Base-by-base conservation (phyloP, 2,797 vertebrate genomes). In the Chaunax sp. region DNA sequence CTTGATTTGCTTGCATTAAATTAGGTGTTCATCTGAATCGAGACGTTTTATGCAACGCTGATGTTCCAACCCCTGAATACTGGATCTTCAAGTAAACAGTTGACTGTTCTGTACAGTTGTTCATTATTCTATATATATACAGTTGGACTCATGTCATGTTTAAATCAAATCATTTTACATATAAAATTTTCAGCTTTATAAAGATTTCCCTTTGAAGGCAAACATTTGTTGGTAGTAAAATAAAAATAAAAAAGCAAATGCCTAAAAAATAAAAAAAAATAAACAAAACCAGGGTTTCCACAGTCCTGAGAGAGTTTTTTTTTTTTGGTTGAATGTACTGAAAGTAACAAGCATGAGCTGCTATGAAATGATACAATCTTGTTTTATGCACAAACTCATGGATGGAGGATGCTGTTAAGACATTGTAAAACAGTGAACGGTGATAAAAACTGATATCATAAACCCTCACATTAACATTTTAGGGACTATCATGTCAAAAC, bases 1-100 rank as follows among this genome's bases (percentile, higher is more conserved):
- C 97, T 97, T 97, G 95, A 95, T 95, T 96, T 91, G 90, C 71
- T 93, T 96, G 95, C 92, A 95, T 94, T 94, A 92, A 95, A 95
- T 89, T 77, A 87, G 94, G 75, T 49, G 64, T 81, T 91, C 85
- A 90, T 94, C 89, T 90, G 89, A 93, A 94, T 78, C 92, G 92
- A 93, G 93, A 94, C 90, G 91, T 95, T 93, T 92, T 87, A 94
- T 92, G 94, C 93, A 95, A 92, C 90, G 90, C 92, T 94, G 85
- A 92, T 92, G 93, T 92, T 90, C 78, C 94, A 95, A 92, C 93
- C 94, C 94, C 93, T 95, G 94, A 95, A 96, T 92, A 93, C 73
- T 78, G 75, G 71, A 95, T 92, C 90, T 94, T 92, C 90, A 95
- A 92, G 96, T 97, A 96, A 98, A 98, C 96, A 96, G 93, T 92